Conservation (phyloP, 2,113 vertebrate genomes). For the Tragelaphus strepsiceros region DNA sequence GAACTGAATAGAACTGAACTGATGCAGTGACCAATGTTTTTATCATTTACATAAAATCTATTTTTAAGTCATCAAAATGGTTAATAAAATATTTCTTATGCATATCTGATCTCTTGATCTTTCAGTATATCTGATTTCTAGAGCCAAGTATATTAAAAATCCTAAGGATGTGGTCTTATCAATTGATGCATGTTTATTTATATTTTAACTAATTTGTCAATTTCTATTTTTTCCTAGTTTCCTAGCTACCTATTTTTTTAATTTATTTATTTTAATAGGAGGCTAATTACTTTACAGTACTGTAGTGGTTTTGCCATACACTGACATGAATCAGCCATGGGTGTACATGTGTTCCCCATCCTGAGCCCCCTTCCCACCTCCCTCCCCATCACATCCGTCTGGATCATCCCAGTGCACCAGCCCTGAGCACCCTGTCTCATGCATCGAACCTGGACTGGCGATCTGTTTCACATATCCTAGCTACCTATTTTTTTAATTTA, state of each 20-base stretch:
- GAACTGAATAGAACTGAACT: not conserved
- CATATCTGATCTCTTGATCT: not conserved
- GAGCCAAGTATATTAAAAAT: constrained; percentile 19
- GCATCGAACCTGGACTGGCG: not conserved
- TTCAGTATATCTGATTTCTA: constrained; percentile 53
- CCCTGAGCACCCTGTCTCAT: not conserved
- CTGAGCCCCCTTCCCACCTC: not conserved
- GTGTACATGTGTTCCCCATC: not conserved
- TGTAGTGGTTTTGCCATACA: not conserved
- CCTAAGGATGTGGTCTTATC: constrained; percentile 43
- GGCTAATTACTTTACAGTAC: not conserved
- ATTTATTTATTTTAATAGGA: not conserved
- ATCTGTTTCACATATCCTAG: not conserved
- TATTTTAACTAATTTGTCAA: constrained; percentile 27
- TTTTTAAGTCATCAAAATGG: not conserved
- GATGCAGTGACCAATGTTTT: not conserved
- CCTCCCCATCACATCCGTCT: not conserved
- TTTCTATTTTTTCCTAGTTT: constrained; percentile 19
- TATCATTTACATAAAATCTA: not conserved
- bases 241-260: not conserved
- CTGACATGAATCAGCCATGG: not conserved
- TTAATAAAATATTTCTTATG: not conserved
- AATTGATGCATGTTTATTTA: constrained; percentile 40
- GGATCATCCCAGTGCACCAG: not conserved
- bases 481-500: constrained; percentile 18